These are phyloP conservation scores for Ganaspis brasiliensis DNA, from an alignment of 2,888 invertebrate species.

Conservation along the genomic window DNA sequence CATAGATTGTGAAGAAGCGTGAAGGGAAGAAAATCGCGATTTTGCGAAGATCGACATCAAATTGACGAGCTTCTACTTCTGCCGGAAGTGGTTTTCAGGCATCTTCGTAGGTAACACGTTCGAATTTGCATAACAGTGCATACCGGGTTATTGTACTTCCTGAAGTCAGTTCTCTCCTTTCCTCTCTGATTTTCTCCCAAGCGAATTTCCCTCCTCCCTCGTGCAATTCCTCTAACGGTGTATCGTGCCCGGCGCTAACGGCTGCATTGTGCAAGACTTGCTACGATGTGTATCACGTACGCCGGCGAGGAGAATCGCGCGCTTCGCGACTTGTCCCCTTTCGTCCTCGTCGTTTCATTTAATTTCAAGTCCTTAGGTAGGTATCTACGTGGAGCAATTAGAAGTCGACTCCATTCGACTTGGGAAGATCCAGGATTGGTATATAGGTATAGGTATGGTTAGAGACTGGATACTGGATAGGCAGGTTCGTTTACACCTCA, in stretches of 20 bases:
- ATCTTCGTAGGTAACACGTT: constrained; percentile 57
- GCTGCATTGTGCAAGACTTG: constrained; percentile 42
- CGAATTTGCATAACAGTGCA: constrained; percentile 68
- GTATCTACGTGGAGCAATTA: constrained; percentile 60
- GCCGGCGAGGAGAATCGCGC: constrained; percentile 21
- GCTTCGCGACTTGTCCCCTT: constrained; percentile 50
- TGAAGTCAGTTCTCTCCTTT: not conserved
- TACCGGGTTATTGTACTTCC: constrained; percentile 61
- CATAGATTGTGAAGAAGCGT: constrained; percentile 10
- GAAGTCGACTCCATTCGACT: constrained; percentile 48
- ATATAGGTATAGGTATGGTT: constrained; percentile 43
- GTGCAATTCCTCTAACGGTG: constrained; percentile 17
- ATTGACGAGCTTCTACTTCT: constrained; percentile 53
- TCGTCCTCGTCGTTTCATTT: constrained; percentile 52
- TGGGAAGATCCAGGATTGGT: constrained; percentile 47
- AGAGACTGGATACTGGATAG: constrained; percentile 22
- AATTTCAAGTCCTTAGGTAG: constrained; percentile 45
- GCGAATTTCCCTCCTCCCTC: not conserved
- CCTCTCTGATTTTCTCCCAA: constrained; percentile 31
- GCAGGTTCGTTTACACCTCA: constrained; percentile 56
- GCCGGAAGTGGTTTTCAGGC: constrained; percentile 60
- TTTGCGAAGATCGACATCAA: constrained; percentile 52
- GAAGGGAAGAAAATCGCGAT: constrained; percentile 46
- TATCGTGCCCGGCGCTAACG: constrained; percentile 18
- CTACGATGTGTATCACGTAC: constrained; percentile 56